Evolutionary conservation across 2,113 vertebrate genomes (phyloP).

Genomic region (Rana temporaria): DNA sequence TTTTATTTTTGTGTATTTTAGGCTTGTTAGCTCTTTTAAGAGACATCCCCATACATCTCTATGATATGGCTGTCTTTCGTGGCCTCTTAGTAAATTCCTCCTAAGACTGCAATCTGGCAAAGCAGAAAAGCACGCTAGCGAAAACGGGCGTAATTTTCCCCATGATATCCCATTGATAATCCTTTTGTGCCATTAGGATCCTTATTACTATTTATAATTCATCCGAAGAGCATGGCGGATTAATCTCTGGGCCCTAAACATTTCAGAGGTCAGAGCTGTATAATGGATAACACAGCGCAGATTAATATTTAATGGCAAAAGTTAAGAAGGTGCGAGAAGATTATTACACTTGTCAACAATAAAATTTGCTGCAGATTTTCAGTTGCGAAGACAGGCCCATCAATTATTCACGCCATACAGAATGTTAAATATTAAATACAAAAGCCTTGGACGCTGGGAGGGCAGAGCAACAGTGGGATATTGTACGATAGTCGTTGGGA

Average conservation of each 20-base stretch:
- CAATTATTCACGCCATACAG: constrained; percentile 71
- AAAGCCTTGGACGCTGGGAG: constrained; percentile 67
- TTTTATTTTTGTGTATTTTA: no score
- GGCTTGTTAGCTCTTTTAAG: no score
- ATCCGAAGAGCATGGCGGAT: constrained; percentile 37
- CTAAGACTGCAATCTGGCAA: no score
- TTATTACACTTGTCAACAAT: constrained; percentile 70
- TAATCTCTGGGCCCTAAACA: constrained; percentile 54
- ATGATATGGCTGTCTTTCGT: no score
- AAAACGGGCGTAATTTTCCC: background rate
- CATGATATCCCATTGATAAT: constrained; percentile 27
- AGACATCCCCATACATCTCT: no score
- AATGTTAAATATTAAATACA: constrained; percentile 73
- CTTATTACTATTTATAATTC: constrained; percentile 52
- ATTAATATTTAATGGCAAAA: constrained; percentile 68
- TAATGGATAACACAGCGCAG: constrained; percentile 61
- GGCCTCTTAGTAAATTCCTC: background rate
- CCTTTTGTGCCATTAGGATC: constrained; percentile 16
- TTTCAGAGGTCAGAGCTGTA: constrained; percentile 54
- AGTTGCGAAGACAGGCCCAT: constrained; percentile 65
- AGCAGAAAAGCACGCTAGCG: no score
- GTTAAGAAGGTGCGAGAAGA: constrained; percentile 66
- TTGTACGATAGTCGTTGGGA: constrained; percentile 58
- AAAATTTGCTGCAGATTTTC: constrained; percentile 67
- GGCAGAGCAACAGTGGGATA: constrained; percentile 65